Conservation (phyloP, 2,113 vertebrate species). For the Crotalus helleri region DNA sequence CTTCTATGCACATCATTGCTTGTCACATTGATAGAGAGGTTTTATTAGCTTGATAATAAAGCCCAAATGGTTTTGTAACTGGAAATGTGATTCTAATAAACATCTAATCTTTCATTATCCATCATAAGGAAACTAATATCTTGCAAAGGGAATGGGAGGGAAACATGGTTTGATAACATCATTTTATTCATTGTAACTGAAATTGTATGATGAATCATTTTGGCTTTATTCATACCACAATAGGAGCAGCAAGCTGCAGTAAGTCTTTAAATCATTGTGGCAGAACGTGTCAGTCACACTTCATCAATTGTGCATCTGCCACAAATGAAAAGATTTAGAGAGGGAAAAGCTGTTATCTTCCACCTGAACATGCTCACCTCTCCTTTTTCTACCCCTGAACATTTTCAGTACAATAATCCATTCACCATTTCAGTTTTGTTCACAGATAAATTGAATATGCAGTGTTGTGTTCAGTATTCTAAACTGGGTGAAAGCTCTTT, state of each 20-base stretch:
- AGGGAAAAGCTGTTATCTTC: neutral
- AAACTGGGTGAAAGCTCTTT: constrained; percentile 6
- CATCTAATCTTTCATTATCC: constrained; percentile 15
- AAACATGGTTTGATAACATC: neutral
- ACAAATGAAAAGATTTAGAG: constrained; percentile 23
- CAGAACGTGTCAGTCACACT: constrained; percentile 18
- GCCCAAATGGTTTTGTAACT: constrained; percentile 17
- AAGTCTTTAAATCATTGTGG: constrained; percentile 36
- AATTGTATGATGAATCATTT: constrained; percentile 28
- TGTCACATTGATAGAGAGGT: neutral
- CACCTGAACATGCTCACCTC: constrained; percentile 1
- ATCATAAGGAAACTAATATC: neutral
- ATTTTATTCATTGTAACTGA: constrained; percentile 19
- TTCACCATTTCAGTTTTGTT: constrained; percentile 5
- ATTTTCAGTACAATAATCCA: constrained; percentile 13
- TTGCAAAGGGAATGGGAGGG: neutral
- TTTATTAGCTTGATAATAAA: constrained; percentile 1
- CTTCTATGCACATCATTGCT: neutral
- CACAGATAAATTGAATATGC: constrained; percentile 31
- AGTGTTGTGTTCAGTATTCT: neutral
- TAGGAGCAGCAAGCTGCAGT: constrained; percentile 1
- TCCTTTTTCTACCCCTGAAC: constrained; percentile 14
- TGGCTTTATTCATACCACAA: constrained; percentile 11
- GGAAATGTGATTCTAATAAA: constrained; percentile 20
- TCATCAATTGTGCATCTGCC: constrained; percentile 17